Base-by-base conservation (phyloP, 2,888 invertebrate species). In the Cryptus viduatorius region DNA sequence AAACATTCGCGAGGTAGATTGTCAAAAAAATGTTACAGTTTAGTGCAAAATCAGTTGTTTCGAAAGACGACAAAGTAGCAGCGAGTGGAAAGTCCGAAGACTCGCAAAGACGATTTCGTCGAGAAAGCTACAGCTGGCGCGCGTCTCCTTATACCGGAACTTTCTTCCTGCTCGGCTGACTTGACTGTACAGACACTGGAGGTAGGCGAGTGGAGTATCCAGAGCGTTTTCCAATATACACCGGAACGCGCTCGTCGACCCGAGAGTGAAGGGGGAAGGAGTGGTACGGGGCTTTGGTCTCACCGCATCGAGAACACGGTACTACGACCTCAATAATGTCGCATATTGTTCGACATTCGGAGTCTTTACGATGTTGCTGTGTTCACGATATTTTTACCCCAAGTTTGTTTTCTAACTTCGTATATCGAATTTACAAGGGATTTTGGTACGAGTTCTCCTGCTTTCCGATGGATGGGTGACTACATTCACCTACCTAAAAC, bases 181-280 rank as follows among this genome's bases (percentile, higher is more conserved):
- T 84, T 61, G 29, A 24, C 50, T 73, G 72, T 79, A 59, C 71
- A 64, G 73, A 48, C 48, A 8, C 37, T 8, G 5, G 37, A 37
- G 37, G 5, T 42, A 64, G 19, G 14, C 19, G 31, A 50, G 29
- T 12, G 53, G 19, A 76, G 65, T 68, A 75, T 71, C 71, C 72
- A 61, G 79, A 84, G 61, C 76, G 82, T 84, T 84, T 84, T 84
- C 84, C 84, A 84, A 84, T 84, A 84, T 82, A 84, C 84, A 84
- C 69, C 82, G 79, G 71, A 82, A 75, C 65, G 61, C 64, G 65
- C 67, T 69, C 82, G 78, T 53, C 75, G 64, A 69, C 42, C 75
- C 82, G 69, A 59, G 69, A 59, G 72, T 24, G 50, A 68, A 67
- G 79, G 59, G 59, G 42, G 73, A 68, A 61, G 19, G 69, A 56